Base-by-base conservation (phyloP, 2,113 vertebrate genomes). In the Strix aluco region DNA sequence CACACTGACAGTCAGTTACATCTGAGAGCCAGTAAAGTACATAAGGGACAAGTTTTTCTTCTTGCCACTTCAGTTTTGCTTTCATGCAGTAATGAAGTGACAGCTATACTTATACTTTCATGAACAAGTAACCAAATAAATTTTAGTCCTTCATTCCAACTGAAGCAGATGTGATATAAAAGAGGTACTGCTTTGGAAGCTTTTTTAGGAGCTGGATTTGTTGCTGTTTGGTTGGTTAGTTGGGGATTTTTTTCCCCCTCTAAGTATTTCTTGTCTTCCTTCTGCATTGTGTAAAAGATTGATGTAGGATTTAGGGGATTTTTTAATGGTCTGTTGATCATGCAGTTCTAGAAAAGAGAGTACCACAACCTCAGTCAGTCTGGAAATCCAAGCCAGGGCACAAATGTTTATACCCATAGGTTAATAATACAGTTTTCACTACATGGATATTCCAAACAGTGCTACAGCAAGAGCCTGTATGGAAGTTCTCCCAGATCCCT, bases 231-330 rank as follows among this genome's bases (percentile, higher is more conserved):
- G 0, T 30, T 30, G 4, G 4, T 63, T 63, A n/a, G 16, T 10
- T n/a, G 30, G 9, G 1, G 0, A 10, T 15, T 38, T 40, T 9
- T 5, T 2, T 4, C 6, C 4, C 5, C 11, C 23, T 57, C n/a
- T 26, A 36, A 44, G 34, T 23, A 71, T 71, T 57, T 51, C 18
- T 70, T 44, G 8, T 26, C 6, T 71, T 78, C 7, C 7, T 16
- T n/a, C 14, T 54, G 10, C 15, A 61, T 73, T 79, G 61, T 55
- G 6, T 49, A 42, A 52, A 77, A 88, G 9, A 20, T 1, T 47
- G 6, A 29, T 54, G 4, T 23, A 29, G 5, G 8, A 3, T 44
- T 57, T 51, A 5, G 18, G n/a, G 5, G 8, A 49, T 57, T 75
- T 81, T 81, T 63, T 75, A 36, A 30, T 46, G 4, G 20, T 42